A percentile compares a stretch with the other conserved stretches of the same genome.
These are phyloP conservation scores for Mustela nigripes DNA, from an alignment of 2,113 vertebrate genomes.

Conservation along the genomic window DNA sequence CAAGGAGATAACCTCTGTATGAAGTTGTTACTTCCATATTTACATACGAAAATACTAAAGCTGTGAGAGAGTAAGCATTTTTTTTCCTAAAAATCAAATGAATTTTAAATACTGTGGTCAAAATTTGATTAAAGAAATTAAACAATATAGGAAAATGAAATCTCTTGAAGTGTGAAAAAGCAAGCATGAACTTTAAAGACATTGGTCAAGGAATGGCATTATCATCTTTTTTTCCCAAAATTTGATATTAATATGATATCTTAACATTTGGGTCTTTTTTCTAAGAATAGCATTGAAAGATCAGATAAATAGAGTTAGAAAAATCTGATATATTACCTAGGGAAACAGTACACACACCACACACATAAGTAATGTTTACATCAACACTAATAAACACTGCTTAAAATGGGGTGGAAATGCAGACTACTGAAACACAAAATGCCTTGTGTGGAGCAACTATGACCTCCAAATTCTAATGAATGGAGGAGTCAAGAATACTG, in stretches of 20 bases:
- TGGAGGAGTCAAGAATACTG: background rate
- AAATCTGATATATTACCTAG: background rate
- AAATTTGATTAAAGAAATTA: constrained; percentile 48
- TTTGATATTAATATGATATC: background rate
- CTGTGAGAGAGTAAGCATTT: background rate
- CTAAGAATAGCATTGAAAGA: background rate
- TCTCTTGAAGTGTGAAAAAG: background rate
- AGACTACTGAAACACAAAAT: background rate
- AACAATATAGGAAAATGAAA: background rate
- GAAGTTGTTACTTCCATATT: constrained; percentile 14
- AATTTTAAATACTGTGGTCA: background rate
- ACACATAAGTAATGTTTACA: background rate
- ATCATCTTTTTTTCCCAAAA: background rate
- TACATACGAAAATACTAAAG: background rate
- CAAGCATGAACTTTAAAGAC: background rate
- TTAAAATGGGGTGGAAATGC: background rate
- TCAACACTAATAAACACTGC: background rate
- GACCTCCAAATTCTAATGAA: background rate
- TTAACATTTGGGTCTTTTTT: background rate
- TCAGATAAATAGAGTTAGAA: background rate
- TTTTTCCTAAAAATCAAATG: background rate
- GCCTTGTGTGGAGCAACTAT: background rate
- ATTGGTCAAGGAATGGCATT: background rate
- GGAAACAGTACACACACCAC: background rate
- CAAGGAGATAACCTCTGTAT: background rate